phyloP scores from a whole-genome alignment of 2,888 invertebrate genomes.

The Caradrina kadenii region DNA sequence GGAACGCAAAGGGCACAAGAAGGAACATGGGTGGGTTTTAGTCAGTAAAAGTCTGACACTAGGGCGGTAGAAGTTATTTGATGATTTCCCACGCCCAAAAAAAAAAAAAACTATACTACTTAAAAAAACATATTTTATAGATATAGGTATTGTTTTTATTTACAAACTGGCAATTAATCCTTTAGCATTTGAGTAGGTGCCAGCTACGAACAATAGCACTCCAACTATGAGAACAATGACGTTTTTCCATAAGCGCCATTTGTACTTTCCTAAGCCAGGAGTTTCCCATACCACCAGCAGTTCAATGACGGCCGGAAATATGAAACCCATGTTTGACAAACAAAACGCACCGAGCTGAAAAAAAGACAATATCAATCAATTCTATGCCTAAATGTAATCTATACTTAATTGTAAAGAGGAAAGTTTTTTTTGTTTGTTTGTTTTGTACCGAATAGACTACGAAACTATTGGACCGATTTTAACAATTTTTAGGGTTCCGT shows the following conservation, averaged over 20 bases:
- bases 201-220: constrained; percentile 79
- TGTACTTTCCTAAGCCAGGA: constrained; percentile 80
- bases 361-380: neutral
- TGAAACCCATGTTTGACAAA: constrained; percentile 86
- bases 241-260: constrained; percentile 84
- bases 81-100: too few relatives aligned
- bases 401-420: too few relatives aligned
- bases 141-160: constrained; percentile 21
- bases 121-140: constrained; percentile 2
- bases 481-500: too few relatives aligned
- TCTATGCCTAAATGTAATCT: too few relatives aligned
- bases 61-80: too few relatives aligned
- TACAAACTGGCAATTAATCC: constrained; percentile 78
- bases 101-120: too few relatives aligned
- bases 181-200: constrained; percentile 82
- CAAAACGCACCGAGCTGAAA: constrained; percentile 88
- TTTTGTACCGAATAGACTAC: too few relatives aligned
- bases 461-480: too few relatives aligned
- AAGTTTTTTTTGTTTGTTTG: too few relatives aligned
- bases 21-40: too few relatives aligned
- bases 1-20: too few relatives aligned
- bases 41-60: too few relatives aligned
- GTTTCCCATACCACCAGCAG: constrained; percentile 82
- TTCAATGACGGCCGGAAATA: constrained; percentile 85
- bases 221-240: constrained; percentile 76